A percentile compares a stretch with the other conserved stretches of the same genome.
Evolutionary conservation across 2,888 invertebrate genomes (phyloP).

Genomic region (Ennomos fuscantarius): DNA sequence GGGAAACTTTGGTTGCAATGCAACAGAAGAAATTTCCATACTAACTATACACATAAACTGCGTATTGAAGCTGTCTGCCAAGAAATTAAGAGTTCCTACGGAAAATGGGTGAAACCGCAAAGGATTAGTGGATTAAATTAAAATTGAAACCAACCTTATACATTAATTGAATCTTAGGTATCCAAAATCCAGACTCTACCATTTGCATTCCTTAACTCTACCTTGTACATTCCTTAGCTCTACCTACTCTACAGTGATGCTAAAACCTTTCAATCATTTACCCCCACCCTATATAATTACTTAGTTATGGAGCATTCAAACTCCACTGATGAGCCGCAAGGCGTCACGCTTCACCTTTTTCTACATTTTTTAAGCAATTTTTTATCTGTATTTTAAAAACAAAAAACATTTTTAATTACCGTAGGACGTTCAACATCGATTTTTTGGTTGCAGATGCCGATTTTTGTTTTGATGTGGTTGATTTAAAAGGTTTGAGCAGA

Average conservation of each 20-base stretch:
- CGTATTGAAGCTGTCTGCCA: no score
- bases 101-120: no score
- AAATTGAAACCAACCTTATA: neutral
- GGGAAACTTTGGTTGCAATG: no score
- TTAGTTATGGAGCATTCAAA: slow-evolving; percentile 63
- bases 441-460: slow-evolving; percentile 43
- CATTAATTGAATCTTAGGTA: neutral
- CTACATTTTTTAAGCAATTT: slow-evolving; percentile 29
- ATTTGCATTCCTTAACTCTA: neutral
- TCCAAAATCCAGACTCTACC: neutral
- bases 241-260: no score
- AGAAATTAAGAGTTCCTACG: no score
- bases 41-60: no score
- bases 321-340: slow-evolving; percentile 64
- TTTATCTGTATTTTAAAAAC: slow-evolving; percentile 20
- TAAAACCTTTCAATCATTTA: slow-evolving; percentile 79
- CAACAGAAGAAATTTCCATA: no score
- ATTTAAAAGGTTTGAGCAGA: slow-evolving; percentile 10
- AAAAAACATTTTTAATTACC: slow-evolving; percentile 73
- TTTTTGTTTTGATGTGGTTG: slow-evolving; percentile 26
- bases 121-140: no score
- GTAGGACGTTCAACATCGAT: slow-evolving; percentile 55
- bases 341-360: slow-evolving; percentile 58
- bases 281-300: slow-evolving; percentile 77
- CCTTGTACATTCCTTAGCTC: neutral